Evolutionary conservation across 2,113 vertebrate genomes (phyloP), one percentile per base, ranked within the genome.

Genomic region (Dicerorhinus sumatrensis): DNA sequence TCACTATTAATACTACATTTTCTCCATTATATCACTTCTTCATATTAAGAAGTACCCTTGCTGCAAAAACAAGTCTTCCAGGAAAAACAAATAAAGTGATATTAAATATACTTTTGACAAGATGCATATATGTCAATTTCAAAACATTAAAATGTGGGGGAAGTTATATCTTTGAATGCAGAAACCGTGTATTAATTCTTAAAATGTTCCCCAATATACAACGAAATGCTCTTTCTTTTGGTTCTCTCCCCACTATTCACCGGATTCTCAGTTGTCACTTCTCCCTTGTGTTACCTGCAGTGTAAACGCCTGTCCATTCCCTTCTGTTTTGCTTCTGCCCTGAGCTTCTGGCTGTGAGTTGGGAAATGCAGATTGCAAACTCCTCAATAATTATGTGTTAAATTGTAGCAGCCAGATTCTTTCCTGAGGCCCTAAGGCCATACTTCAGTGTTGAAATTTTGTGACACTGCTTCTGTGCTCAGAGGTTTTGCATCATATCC

Each of bases 381-480:
- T 39, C 54, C 65, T 70, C 80, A 95, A 95, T 97, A 96, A 89
- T 92, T 86, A 97, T 81, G 80, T 91, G 86, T 79, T 97, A 67
- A 96, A 87, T 80, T 76, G 75, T 14, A 83, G 69, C 80, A 80
- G 13, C 81, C 80, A 91, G n/a, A 77, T 36, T 85, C 72, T 95
- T 95, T 65, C 75, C 93, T 14, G 48, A 63, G 42, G 86, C 56
- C 75, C 58, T n/a, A 23, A 85, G 67, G 48, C 42, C 60, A 36
- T 65, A 29, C n/a, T 89, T 95, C 46, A 54, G 5, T 88, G 63
- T 46, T 90, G 73, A 96, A 8, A 27, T 79, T 91, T 87, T 58
- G 69, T 73, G 62, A 51, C 86, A 33, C 31, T 75, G 58, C 77
- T 62, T 80, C 84, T 54, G 7, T 77, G 46, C 92, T 81, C 58